Evolutionary conservation across 2,888 invertebrate genomes (phyloP).

Genomic region (Cheilosia urbana): DNA sequence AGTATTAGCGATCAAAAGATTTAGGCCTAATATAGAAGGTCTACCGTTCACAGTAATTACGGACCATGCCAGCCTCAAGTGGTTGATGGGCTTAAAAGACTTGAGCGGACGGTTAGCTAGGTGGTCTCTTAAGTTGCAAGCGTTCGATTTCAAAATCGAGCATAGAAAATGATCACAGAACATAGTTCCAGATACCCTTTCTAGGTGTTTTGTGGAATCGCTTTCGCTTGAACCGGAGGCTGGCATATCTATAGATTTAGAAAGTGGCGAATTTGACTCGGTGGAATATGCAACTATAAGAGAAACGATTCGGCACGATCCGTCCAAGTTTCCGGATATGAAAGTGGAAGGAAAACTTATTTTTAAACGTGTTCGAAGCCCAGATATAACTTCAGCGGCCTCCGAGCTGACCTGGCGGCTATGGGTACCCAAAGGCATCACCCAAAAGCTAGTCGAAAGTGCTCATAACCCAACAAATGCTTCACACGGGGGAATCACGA

Average conservation of each 20-base stretch:
- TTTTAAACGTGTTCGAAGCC: no score
- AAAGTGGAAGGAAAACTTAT: no score
- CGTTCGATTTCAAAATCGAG: slow-evolving; percentile 59
- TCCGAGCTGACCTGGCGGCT: neutral
- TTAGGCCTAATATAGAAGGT: slow-evolving; percentile 10
- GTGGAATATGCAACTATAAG: neutral
- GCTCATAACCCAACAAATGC: slow-evolving; percentile 3
- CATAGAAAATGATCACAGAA: slow-evolving; percentile 66
- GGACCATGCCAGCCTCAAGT: neutral
- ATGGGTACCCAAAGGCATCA: slow-evolving; percentile 30
- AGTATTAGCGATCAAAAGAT: slow-evolving; percentile 14
- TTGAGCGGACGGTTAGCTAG: slow-evolving; percentile 72
- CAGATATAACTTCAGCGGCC: no score
- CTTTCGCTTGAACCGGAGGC: neutral
- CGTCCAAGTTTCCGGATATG: no score
- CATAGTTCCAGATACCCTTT: slow-evolving; percentile 77
- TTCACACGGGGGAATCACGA: slow-evolving; percentile 46
- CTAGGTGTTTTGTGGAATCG: slow-evolving; percentile 30
- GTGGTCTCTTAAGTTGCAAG: slow-evolving; percentile 73
- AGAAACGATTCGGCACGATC: no score
- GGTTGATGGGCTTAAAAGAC: neutral
- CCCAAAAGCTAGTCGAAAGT: neutral
- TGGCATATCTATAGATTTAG: neutral
- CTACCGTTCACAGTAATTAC: slow-evolving; percentile 21
- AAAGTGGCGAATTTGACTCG: slow-evolving; percentile 5